These are phyloP conservation scores for Trochalopteron elliotii DNA, from an alignment of 2,113 vertebrate genomes.

Conservation along the genomic window DNA sequence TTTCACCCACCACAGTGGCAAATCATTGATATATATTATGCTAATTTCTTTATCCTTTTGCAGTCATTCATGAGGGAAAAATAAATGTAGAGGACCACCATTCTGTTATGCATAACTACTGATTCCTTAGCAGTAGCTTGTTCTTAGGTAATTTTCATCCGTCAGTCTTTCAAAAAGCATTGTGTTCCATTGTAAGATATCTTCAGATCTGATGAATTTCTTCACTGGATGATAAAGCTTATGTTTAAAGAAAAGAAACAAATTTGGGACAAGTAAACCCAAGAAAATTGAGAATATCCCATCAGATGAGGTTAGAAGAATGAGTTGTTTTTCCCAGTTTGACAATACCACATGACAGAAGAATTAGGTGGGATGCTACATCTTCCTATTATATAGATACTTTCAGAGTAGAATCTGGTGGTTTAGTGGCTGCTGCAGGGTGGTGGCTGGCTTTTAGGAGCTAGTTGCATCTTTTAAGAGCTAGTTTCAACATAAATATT, in stretches of 20 bases:
- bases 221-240: neutral
- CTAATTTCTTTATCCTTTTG: neutral
- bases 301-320: neutral
- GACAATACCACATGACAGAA: neutral
- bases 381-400: neutral
- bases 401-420: neutral
- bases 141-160: neutral
- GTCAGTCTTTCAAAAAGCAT: neutral
- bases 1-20: slow-evolving; percentile 2
- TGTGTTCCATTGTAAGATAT: neutral
- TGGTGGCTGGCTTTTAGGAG: neutral
- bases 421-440: neutral
- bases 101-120: neutral
- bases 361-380: neutral
- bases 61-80: slow-evolving; percentile 39
- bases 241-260: neutral
- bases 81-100: slow-evolving; percentile 3
- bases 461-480: neutral
- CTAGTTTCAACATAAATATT: neutral
- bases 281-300: neutral
- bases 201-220: neutral
- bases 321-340: neutral
- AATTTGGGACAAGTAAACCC: neutral
- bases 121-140: neutral
- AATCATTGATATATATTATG: slow-evolving; percentile 22